Evolutionary conservation across 2,888 invertebrate genomes (phyloP), one percentile per base, ranked within the genome.

Genomic region (Clistopyga incitator): DNA sequence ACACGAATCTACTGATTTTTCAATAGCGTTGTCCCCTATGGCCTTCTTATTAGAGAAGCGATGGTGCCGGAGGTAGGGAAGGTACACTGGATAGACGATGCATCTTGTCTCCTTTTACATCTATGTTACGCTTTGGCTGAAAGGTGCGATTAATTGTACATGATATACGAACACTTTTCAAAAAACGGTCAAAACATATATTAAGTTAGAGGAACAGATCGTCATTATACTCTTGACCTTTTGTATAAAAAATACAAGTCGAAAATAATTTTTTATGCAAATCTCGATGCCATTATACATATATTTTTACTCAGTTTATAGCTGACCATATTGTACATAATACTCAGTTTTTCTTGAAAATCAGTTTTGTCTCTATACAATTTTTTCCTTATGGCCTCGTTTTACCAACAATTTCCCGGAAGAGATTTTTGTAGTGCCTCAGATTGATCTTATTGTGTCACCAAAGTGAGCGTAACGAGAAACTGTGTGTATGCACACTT

Each of bases 361-460:
- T 56, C 0, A 13, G 3, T 56, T 56, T 56, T 56, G 1, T 0
- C 23, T 15, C 1, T 10, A 11, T 25, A 11, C 10, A 1, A 23
- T 23, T 25, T 56, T 56, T 23, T 11, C 25, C 56, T 25, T 2
- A 1, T 11, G 23, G 25, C 10, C 10, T 10, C 11, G 13, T 13
- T 56, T 56, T 3, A 25, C 25, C 25, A 13, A 4, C 56, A 25
- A 13, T 56, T 56, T 56, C 25, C 56, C 25, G 23, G 23, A 25
- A 56, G 34, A 70, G 10, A 29, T 45, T 50, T 18, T 6, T 38
- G 4, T 6, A 47, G 25, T 2, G 47, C 50, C 23, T 65, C 38
- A n/a, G 42, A 65, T 75, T 75, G 20, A 38, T 75, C 47, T 29
- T 34, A 34, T 13, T n/a, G 64, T 20, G n/a, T 42, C n/a, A 65